A percentile compares a stretch with the other conserved stretches of the same genome.
phyloP scores from a whole-genome alignment of 2,797 vertebrate species.

The Enteromius argenteus region DNA sequence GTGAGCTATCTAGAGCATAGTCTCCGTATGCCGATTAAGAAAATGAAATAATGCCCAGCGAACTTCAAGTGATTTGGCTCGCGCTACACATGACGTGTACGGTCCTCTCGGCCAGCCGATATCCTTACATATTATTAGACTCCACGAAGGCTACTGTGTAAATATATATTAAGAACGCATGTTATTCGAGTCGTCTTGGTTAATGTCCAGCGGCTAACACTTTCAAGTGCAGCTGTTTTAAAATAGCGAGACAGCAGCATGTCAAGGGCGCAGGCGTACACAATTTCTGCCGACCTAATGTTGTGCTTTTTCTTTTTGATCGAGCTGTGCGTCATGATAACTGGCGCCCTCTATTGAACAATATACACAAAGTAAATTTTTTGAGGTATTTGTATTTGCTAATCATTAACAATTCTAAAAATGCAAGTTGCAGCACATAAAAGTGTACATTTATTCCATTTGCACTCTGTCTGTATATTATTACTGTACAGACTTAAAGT shows the following conservation, averaged over 20 bases:
- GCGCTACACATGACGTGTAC: constrained; percentile 26
- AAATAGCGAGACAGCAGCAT: constrained; percentile 18
- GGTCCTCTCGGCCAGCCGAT: not conserved
- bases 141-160: not conserved
- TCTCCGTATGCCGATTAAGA: constrained; percentile 55
- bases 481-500: not conserved
- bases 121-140: not conserved
- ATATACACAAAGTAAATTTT: not conserved
- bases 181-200: constrained; percentile 10
- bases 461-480: not conserved
- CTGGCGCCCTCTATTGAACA: constrained; percentile 46
- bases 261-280: constrained; percentile 46
- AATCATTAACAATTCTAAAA: not conserved
- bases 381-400: not conserved
- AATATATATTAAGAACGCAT: not conserved
- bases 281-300: constrained; percentile 24
- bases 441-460: not conserved
- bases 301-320: not conserved
- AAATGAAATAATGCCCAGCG: constrained; percentile 18
- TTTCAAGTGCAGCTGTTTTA: constrained; percentile 37
- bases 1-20: constrained; percentile 38
- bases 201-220: constrained; percentile 18
- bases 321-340: constrained; percentile 5
- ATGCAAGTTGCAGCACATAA: not conserved
- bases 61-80: constrained; percentile 24